phyloP scores from a whole-genome alignment of 53 echinoderm and acorn worm species.

The Crossaster papposus region DNA sequence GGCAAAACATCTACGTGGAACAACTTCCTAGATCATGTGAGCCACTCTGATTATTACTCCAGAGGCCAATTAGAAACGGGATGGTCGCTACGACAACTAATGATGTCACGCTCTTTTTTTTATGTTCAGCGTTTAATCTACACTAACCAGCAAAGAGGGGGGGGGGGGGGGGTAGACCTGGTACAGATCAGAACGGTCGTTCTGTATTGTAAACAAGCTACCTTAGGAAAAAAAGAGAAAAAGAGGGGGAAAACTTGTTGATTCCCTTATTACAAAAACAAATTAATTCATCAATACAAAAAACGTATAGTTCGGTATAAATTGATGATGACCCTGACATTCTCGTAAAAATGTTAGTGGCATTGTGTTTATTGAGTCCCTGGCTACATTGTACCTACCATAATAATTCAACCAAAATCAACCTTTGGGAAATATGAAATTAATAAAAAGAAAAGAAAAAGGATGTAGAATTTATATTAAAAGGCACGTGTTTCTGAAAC shows the following conservation, averaged over 20 bases:
- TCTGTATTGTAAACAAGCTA: constrained; percentile 18
- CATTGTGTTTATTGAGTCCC: no score
- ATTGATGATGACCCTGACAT: no score
- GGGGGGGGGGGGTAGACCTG: no score
- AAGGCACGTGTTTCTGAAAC: no score
- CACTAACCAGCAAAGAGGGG: background rate
- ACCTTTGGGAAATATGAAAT: no score
- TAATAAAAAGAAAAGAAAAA: background rate
- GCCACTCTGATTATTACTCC: constrained; percentile 29
- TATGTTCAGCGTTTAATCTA: background rate
- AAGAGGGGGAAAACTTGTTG: constrained; percentile 19
- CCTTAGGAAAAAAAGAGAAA: background rate
- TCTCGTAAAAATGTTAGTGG: no score
- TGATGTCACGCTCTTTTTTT: constrained; percentile 54
- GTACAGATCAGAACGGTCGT: background rate
- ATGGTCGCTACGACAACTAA: constrained; percentile 43
- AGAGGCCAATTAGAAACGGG: constrained; percentile 58
- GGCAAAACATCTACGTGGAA: constrained; percentile 24
- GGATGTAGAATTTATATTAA: no score
- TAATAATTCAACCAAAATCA: no score
- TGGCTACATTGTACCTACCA: no score
- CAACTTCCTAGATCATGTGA: constrained; percentile 36
- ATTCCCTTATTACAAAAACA: background rate
- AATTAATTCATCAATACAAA: background rate
- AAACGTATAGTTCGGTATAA: no score